Conservation (phyloP, 2,113 vertebrate species). For the Nothocercus julius region DNA sequence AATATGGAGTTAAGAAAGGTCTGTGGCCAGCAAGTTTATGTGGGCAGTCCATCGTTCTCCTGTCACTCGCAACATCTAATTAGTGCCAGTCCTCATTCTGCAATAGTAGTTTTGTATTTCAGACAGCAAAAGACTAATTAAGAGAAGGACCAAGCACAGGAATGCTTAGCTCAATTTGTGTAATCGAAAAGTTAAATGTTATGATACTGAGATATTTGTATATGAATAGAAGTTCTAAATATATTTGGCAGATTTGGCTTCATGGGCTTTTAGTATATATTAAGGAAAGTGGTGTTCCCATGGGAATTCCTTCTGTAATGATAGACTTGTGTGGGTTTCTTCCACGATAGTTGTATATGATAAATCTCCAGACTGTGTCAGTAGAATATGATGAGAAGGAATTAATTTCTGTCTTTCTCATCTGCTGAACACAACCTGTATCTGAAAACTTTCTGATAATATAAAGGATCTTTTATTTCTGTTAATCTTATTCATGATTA, state of each 20-base stretch:
- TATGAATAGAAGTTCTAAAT: neutral
- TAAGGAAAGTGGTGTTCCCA: neutral
- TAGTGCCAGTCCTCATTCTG: neutral
- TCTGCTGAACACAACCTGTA: neutral
- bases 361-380: neutral
- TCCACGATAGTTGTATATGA: neutral
- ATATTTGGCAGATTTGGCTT: neutral
- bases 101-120: constrained; percentile 29
- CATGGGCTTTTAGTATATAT: neutral
- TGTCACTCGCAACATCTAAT: constrained; percentile 4
- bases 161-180: neutral
- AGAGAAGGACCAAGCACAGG: neutral
- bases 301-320: neutral
- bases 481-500: neutral
- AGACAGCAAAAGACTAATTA: neutral
- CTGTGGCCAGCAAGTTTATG: neutral
- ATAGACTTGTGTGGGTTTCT: neutral
- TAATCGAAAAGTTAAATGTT: neutral
- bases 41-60: constrained; percentile 7
- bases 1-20: neutral
- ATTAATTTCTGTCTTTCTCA: neutral
- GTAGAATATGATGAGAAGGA: neutral
- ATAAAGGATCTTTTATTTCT: neutral
- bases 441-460: neutral
- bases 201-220: neutral